A percentile compares a stretch with the other conserved stretches of the same genome.
These are phyloP conservation scores for Amazona guildingii DNA, from an alignment of 2,113 vertebrate genomes.

Conservation along the genomic window DNA sequence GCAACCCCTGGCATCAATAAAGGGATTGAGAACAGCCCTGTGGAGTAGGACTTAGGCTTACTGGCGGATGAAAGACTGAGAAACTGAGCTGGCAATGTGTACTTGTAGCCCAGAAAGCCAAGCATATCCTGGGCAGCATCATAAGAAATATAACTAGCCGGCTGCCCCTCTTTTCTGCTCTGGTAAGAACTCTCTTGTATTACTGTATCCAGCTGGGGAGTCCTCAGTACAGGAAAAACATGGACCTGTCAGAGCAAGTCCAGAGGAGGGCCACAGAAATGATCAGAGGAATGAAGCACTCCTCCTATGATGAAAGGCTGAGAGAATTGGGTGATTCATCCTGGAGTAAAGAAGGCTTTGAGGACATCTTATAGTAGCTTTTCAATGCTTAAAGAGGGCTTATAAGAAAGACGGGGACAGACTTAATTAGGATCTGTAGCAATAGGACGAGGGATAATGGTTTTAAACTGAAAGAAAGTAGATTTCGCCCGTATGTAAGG, in stretches of 20 bases:
- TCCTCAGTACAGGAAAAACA: not conserved
- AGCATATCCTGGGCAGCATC: fast-evolving
- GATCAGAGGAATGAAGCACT: not conserved
- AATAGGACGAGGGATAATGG: not conserved
- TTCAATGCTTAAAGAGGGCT: not conserved
- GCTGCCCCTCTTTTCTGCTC: not conserved
- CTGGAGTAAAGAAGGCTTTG: not conserved
- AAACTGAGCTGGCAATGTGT: fast-evolving
- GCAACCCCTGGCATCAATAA: not conserved
- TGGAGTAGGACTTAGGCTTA: not conserved
- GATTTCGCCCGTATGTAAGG: not conserved
- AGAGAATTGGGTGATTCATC: not conserved
- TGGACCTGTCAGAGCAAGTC: not conserved
- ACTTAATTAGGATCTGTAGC: not conserved
- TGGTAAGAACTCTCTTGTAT: not conserved
- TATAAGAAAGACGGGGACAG: not conserved
- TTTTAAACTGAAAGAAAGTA: not conserved
- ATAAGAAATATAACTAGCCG: not conserved
- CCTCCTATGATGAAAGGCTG: not conserved
- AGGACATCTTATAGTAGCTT: not conserved
- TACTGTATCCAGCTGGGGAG: fast-evolving
- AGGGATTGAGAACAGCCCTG: not conserved
- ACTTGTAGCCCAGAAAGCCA: not conserved
- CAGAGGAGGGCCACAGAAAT: not conserved
- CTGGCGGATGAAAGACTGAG: not conserved